Percentiles rank a stretch among this genome's conserved stretches.
These are phyloP conservation scores for Melanotaenia trifasciata DNA, from an alignment of 2,797 vertebrate genomes.

Conservation along the genomic window DNA sequence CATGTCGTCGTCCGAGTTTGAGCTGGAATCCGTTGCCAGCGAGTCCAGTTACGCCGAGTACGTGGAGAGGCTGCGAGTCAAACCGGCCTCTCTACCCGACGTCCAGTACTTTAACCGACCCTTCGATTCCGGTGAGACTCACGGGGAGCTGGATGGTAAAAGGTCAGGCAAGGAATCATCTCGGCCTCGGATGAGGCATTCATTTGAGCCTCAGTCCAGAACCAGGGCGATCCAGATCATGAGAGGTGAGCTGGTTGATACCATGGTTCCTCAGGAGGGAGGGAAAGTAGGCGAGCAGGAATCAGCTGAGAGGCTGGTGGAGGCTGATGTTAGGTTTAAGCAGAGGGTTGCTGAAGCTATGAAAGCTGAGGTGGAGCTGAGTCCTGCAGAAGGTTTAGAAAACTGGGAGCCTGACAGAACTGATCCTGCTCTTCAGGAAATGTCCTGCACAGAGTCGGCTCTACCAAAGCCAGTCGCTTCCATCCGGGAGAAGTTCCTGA, in stretches of 20 bases:
- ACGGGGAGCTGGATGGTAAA: constrained; percentile 63
- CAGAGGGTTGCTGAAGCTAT: constrained; percentile 31
- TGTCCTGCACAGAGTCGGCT: not conserved
- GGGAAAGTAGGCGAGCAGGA: constrained; percentile 4
- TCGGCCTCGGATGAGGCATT: constrained; percentile 69
- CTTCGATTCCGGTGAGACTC: constrained; percentile 66
- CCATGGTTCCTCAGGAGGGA: constrained; percentile 19
- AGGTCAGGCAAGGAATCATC: constrained; percentile 48
- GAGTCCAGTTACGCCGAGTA: constrained; percentile 81
- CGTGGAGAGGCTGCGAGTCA: constrained; percentile 77
- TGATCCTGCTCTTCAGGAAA: constrained; percentile 24
- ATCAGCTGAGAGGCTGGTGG: not conserved
- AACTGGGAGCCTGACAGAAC: constrained; percentile 29
- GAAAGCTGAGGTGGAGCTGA: constrained; percentile 47
- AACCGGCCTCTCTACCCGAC: constrained; percentile 74
- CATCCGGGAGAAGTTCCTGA: constrained; percentile 45
- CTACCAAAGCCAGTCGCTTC: constrained; percentile 38
- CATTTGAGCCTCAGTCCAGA: constrained; percentile 81
- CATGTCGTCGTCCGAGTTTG: constrained; percentile 87
- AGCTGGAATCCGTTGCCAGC: constrained; percentile 82
- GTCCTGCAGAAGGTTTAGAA: constrained; percentile 44
- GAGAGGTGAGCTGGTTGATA: constrained; percentile 77
- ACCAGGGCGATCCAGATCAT: constrained; percentile 78
- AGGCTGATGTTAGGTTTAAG: constrained; percentile 7
- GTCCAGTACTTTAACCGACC: constrained; percentile 65